Base-by-base conservation (phyloP, 2,797 vertebrate species). In the Notolabrus celidotus region DNA sequence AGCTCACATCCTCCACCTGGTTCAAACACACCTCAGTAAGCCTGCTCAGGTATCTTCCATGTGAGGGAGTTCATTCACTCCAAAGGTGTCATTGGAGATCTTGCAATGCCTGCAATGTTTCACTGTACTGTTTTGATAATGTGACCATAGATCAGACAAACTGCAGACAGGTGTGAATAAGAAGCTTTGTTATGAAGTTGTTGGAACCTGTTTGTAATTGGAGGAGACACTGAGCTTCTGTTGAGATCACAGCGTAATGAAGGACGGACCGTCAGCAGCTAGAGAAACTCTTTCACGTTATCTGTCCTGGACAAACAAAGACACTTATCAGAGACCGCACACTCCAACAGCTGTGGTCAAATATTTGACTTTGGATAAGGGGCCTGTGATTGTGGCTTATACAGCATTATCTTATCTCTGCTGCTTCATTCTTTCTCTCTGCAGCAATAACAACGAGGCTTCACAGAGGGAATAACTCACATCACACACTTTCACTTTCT, bases 291-390 rank as follows among this genome's bases (percentile, higher is more conserved):
- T 82, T 75, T 72, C 59, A 82, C 54, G 19, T 74, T 84, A 84
- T 84, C 80, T 76, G 64, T 53, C 52, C 75, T 69, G 49, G 42
- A 69, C 83, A 89, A 93, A 91, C 80, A 89, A 82, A 79, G 75
- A 59, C 49, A 65, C 70, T 82, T 83, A 91, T 92, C 86, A 77
- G 77, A 41, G 67, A n/a, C n/a, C 36, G 51, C n/a, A 22, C 71
- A 83, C 80, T 86, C 78, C 77, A 78, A 85, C 71, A 71, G 83
- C 82, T 19, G 36, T 33, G 60, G 67, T 74, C 86, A 92, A 91
- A 92, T 91, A 91, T 91, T 92, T 92, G 82, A 64, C 75, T 88
- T 79, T 17, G 79, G 91, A 92, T 92, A 91, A 88, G 79, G 83
- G 70, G 49, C 43, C 66, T 80, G 73, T 75, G 63, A 86, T 85